Base-by-base conservation (phyloP, 2,797 vertebrate genomes). In the Crotalus adamanteus region DNA sequence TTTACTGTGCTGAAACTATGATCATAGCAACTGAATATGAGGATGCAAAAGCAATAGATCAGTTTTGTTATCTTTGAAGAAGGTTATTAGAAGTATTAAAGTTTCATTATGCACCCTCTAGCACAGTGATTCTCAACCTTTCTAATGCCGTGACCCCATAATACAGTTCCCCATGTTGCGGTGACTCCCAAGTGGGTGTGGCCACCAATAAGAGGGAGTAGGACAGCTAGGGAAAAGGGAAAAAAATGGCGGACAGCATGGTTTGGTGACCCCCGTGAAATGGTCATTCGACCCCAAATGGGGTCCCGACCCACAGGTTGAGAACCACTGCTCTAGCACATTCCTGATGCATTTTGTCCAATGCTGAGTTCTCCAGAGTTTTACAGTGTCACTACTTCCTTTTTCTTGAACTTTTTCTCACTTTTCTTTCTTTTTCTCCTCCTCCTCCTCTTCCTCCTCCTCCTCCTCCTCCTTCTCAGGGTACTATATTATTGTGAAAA, bases 371-470 rank as follows among this genome's bases (percentile, higher is more conserved):
- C 11, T 20, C 28, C 26, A 61, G 57, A 69, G 25, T 69, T 47
- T 78, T 86, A 47, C 26, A 93, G 0, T 92, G 90, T 94, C 94
- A 78, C 37, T 65, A 16, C 26, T 59, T 42, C 31, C 28, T 65
- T 61, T 63, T 60, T 47, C 59, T 93, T 93, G 73, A 90, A 13
- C 85, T n/a, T 96, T 95, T 95, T 94, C 91, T 13, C 51, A 47
- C 93, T 0, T 55, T 59, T 0, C 93, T 90, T 94, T 96, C 95
- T 95, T 78, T 9, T 8, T 20, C 22, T 60, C 59, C 18, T 60
- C 59, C 6, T 63, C 3, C 25, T 63, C 25, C 3, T 63, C 25
- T 2, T 60, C 59, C 5, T 60, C 59, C 6, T 63, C 3, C 26
- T 63, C 60, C 22, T 60, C 59, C 18, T 60, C 59, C 7, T 63